phyloP scores from a whole-genome alignment of 2,113 vertebrate genomes.

The Sus scrofa region DNA sequence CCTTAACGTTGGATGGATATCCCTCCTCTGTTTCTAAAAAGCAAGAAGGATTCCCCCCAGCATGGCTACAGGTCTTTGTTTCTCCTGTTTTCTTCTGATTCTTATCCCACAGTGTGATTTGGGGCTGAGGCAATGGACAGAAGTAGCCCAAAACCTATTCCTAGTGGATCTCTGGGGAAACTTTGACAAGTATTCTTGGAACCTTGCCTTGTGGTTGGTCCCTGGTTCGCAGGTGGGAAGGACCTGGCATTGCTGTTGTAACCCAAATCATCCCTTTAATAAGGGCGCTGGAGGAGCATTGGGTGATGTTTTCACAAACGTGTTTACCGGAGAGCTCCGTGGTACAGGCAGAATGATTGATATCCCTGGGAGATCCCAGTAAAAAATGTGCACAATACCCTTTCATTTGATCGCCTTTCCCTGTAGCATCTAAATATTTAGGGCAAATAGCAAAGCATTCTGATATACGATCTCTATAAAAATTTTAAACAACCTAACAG shows the following conservation, averaged over 20 bases:
- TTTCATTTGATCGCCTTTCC: constrained; percentile 78
- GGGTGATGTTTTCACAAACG: neutral
- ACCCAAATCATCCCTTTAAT: neutral
- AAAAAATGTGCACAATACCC: constrained; percentile 63
- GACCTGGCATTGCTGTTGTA: neutral
- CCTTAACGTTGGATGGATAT: neutral
- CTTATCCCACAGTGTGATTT: neutral
- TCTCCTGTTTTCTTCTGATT: neutral
- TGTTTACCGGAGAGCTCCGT: neutral
- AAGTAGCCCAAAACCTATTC: neutral
- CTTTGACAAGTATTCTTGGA: neutral
- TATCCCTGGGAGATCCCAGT: constrained; percentile 18
- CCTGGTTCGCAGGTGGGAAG: neutral
- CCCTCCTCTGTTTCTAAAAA: constrained; percentile 21
- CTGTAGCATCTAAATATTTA: constrained; percentile 79
- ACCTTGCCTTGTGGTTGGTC: neutral
- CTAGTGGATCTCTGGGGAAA: neutral
- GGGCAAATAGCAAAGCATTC: constrained; percentile 78
- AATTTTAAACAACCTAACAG: constrained; percentile 79
- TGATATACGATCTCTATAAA: constrained; percentile 83
- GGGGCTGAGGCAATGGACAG: neutral
- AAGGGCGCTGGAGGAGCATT: neutral
- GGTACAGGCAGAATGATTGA: constrained; percentile 49
- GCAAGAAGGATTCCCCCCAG: neutral
- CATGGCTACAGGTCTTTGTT: neutral